A percentile compares a stretch with the other conserved stretches of the same genome.
These are phyloP conservation scores for Adela reaumurella DNA, from an alignment of 2,888 invertebrate species.

Conservation along the genomic window DNA sequence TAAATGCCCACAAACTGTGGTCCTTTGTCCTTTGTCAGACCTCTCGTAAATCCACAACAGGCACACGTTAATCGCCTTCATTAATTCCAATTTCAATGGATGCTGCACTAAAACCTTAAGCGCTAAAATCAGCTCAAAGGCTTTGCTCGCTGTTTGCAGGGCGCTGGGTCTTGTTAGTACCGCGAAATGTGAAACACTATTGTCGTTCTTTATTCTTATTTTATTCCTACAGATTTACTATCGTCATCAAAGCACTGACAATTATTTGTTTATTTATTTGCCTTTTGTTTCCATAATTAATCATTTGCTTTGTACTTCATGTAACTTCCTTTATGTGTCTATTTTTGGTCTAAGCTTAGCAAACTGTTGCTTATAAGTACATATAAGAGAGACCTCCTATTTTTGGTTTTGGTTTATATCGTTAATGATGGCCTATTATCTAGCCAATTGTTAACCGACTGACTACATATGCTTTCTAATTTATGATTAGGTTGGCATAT, in stretches of 20 bases:
- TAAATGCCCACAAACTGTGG: slow-evolving; percentile 16
- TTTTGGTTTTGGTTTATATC: too few species aligned
- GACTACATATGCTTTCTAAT: too few species aligned
- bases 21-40: slow-evolving; percentile 27
- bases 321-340: too few species aligned
- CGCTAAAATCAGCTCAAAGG: background rate
- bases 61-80: slow-evolving; percentile 3
- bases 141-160: background rate
- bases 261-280: too few species aligned
- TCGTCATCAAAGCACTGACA: background rate
- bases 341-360: too few species aligned
- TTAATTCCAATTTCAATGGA: slow-evolving; percentile 6
- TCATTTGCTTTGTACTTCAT: too few species aligned
- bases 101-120: slow-evolving; percentile 1
- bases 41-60: slow-evolving; percentile 18
- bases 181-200: background rate
- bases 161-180: background rate
- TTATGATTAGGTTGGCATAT: too few species aligned
- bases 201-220: background rate
- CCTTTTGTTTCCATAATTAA: too few species aligned
- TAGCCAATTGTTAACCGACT: too few species aligned
- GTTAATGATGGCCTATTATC: too few species aligned
- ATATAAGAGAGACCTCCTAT: too few species aligned
- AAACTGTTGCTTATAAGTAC: too few species aligned
- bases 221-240: background rate